These are phyloP conservation scores for Willisornis vidua DNA, from an alignment of 2,113 vertebrate species.

Conservation along the genomic window DNA sequence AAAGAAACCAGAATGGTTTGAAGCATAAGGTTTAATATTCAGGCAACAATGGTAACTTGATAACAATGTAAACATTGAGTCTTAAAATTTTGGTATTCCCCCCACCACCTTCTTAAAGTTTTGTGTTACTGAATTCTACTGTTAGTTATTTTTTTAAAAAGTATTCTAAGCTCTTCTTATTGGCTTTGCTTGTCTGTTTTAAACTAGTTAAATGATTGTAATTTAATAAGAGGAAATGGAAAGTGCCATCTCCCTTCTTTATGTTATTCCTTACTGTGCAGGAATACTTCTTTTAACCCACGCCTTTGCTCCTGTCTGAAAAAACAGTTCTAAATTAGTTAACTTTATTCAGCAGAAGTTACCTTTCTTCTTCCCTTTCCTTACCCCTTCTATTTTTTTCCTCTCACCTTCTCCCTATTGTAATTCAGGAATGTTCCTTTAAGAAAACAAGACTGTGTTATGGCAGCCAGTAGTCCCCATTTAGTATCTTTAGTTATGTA, in stretches of 20 bases:
- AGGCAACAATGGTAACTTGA: neutral
- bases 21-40: neutral
- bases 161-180: neutral
- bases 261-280: neutral
- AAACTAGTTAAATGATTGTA: neutral
- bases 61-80: neutral
- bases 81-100: neutral
- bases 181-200: neutral
- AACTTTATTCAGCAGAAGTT: neutral
- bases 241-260: neutral
- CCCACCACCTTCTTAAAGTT: neutral
- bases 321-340: neutral
- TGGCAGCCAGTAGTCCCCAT: neutral
- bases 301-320: neutral
- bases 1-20: neutral
- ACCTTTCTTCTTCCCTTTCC: neutral
- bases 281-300: neutral
- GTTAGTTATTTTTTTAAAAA: neutral
- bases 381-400: neutral
- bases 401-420: neutral
- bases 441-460: accelerated
- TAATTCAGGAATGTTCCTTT: neutral
- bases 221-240: neutral
- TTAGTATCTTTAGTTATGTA: neutral
- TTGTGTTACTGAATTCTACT: neutral